phyloP scores from a whole-genome alignment of 2,113 vertebrate species.

The Hippoglossus stenolepis region DNA sequence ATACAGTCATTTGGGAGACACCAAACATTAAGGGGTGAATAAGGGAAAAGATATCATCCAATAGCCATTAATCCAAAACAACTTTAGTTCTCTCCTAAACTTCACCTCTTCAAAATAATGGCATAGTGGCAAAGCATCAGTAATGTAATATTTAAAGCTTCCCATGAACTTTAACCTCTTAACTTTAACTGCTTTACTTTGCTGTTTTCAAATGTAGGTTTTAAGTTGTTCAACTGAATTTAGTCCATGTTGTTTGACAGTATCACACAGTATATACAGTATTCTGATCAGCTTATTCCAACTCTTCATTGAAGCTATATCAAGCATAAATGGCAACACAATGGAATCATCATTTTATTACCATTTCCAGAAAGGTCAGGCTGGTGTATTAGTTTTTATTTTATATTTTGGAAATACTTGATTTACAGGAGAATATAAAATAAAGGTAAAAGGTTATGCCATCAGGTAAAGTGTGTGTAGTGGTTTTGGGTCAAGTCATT shows the following conservation, averaged over 20 bases:
- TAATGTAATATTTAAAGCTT: too few species aligned
- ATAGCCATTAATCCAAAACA: too few species aligned
- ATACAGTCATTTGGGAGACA: too few species aligned
- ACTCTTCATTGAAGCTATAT: too few species aligned
- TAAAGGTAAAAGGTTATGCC: not conserved
- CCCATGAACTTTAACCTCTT: too few species aligned
- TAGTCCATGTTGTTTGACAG: not conserved
- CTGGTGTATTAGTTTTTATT: not conserved
- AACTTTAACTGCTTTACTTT: not conserved
- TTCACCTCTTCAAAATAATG: too few species aligned
- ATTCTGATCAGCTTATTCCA: not conserved
- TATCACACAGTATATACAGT: not conserved
- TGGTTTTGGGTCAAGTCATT: not conserved
- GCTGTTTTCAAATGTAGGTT: not conserved
- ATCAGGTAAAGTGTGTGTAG: not conserved
- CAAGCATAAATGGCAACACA: not conserved
- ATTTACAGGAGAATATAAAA: not conserved
- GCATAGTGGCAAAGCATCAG: too few species aligned
- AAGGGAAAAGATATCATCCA: too few species aligned
- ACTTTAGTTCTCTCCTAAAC: too few species aligned
- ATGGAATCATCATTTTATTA: not conserved
- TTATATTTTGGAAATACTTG: not conserved
- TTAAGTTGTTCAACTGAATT: not conserved
- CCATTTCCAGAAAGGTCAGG: not conserved
- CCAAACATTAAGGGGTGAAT: too few species aligned